Base-by-base conservation (phyloP, 2,888 invertebrate genomes). In the Napeogenes inachia region DNA sequence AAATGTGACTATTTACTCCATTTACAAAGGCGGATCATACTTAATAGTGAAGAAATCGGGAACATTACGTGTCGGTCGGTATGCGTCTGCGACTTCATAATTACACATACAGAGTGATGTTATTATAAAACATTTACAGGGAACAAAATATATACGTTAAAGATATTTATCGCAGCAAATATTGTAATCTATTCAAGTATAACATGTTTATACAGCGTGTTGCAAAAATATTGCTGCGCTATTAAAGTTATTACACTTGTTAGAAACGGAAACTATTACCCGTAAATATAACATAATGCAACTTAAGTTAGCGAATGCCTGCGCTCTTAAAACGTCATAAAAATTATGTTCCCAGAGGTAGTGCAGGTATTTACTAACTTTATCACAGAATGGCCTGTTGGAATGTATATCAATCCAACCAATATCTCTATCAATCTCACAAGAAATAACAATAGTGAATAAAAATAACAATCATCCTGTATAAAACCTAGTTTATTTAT, bases 401-500 rank as follows among this genome's bases (percentile, higher is more conserved):
- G 62, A 57, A 60, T 65, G 45, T 55, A 56, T 62, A 57, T 21
- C 21, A 21, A 62, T 60, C 59, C 57, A 35, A 60, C 42, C 62
- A 54, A 65, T 65, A 54, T 50, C 59, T 62, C 57, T 62, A 65
- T 63, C 63, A 60, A 60, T 56, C 45, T 38, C 38, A 46, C 47
- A 59, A 56, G 56, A 62, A 62, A 50, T 47, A 55, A 55, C 55
- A 55, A 38, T 38, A 55, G 55, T 42, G 38, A 38, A 13, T 55
- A 64, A 62, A 66, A 70, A 56, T 60, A 54, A 60, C 61, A 69
- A 67, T 66, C 88, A 81, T 59, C 83, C 87, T 84, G 77, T 89
- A 80, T 63, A 74, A 73, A 79, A 78, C 79, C 82, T 84, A 85
- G 81, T 76, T 82, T 89, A 89, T 89, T 90, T 90, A 89, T 90